Base-by-base conservation (phyloP, 2,888 invertebrate species). In the Neria commutata region DNA sequence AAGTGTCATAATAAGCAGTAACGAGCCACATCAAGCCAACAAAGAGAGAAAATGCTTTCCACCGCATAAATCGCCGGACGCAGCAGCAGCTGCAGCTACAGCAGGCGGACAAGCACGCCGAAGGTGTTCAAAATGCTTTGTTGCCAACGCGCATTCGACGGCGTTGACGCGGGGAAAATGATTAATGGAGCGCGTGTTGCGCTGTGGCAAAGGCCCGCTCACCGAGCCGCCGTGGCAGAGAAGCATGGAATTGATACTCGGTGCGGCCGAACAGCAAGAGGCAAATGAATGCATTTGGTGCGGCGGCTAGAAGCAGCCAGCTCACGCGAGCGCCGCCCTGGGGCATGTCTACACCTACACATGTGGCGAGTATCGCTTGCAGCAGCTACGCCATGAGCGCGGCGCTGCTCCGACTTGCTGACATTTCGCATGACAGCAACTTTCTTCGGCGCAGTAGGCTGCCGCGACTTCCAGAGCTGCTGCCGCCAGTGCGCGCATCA, bases 11-110 rank as follows among this genome's bases (percentile, higher is more conserved):
- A 58, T 42, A 48, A 50, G 53, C 29, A 47, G 29, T 37, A 58
- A 48, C 53, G 21, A 19, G n/a, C 10, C 8, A 14, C 34, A 59
- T 59, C 68, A 63, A 56, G 51, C 60, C 48, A 56, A 45, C 54
- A 59, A 42, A 21, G 60, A 62, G 60, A 57, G 57, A 57, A 52
- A 56, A 23, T 49, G 61, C 34, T 62, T 56, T 61, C 50, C 56
- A 51, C 33, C 56, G 17, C 45, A 26, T 24, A 24, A n/a, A n/a
- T 25, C 26, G 26, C 26, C 33, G 56, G 42, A 45, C 49, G n/a
- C 8, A 42, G 2, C 24, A 10, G 24, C 50, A 45, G 19, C 42
- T 26, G 37, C 57, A 16, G 6, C 40, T 10, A 8, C 25, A 25
- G 25, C 21, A 40, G 29, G 21, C 21, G 33, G 11, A n/a, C 5